phyloP scores from a whole-genome alignment of 2,797 vertebrate genomes.

The Clangula hyemalis region DNA sequence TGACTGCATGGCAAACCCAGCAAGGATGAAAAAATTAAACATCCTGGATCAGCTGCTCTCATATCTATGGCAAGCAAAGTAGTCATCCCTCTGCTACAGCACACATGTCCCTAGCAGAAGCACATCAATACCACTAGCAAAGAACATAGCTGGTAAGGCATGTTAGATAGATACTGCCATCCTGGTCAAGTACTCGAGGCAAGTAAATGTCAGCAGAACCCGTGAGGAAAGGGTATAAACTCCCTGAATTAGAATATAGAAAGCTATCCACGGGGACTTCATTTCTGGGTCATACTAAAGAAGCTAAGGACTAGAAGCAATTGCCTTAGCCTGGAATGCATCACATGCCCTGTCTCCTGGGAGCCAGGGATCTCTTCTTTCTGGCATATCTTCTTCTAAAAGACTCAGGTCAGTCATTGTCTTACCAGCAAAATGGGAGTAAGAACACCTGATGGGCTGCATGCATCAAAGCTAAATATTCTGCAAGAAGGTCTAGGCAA shows the following conservation, averaged over 20 bases:
- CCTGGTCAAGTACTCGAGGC: neutral
- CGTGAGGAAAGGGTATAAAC: neutral
- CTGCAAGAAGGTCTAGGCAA: neutral
- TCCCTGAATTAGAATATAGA: neutral
- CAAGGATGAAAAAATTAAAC: neutral
- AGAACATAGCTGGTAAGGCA: neutral
- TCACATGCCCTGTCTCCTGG: neutral
- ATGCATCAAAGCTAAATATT: neutral
- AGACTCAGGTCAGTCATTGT: neutral
- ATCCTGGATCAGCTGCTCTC: neutral
- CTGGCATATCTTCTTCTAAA: neutral
- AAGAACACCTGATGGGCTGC: neutral
- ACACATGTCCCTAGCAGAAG: too few species aligned
- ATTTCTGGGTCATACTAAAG: neutral
- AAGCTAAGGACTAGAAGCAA: neutral
- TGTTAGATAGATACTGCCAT: neutral
- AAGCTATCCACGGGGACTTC: fast-evolving
- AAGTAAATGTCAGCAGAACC: neutral
- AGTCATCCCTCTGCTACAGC: too few species aligned
- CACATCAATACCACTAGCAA: neutral
- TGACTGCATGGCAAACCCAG: fast-evolving
- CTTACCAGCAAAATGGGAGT: neutral
- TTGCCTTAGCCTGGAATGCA: neutral
- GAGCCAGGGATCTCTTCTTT: neutral
- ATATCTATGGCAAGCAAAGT: neutral